Evolutionary conservation across 2,797 vertebrate genomes (phyloP), one percentile per base, ranked within the genome.

Genomic region (Heliangelus exortis): DNA sequence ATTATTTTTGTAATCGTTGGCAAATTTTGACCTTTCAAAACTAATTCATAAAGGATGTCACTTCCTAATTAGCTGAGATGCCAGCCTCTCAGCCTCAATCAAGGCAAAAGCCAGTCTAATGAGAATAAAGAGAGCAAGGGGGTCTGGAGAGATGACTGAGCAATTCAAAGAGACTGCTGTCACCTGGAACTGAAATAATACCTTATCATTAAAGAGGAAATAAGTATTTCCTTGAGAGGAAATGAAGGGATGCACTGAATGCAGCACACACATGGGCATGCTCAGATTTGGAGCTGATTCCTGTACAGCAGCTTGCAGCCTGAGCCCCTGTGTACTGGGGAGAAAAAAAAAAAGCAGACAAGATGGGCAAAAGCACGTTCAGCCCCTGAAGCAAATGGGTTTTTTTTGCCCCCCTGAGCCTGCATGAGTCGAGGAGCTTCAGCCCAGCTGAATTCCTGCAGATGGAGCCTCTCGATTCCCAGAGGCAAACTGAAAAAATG

Each of bases 21-120:
- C 72, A 94, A 95, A 93, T 96, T 95, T 80, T 96, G 96, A 97
- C 96, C 96, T 97, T 96, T 96, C 92, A 94, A 94, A 95, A 95
- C 90, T 94, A 97, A 97, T 97, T 96, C 89, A 89, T 85, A 96
- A 92, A 95, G 90, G 90, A 96, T 88, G 95, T 61, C 54, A 86
- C 77, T 96, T 95, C 95, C 91, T 95, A 96, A 97, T 96, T 97
- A 95, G 94, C 5, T 12, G 87, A 96, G 92, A 93, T 85, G 84
- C 72, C 66, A 87, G 83, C 92, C 93, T 77, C 72, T 93, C 86
- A 92, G 89, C 76, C 74, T 92, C 92, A 72, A 74, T 90, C 89
- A 87, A 96, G 84, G 74, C 65, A 90, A 79, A 90, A 95, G 89
- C 47, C 89, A 94, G 33, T 47, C 69, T 93, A 95, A 94, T 61